Conservation (phyloP, 2,888 invertebrate genomes). For the Mythimna lalbum region DNA sequence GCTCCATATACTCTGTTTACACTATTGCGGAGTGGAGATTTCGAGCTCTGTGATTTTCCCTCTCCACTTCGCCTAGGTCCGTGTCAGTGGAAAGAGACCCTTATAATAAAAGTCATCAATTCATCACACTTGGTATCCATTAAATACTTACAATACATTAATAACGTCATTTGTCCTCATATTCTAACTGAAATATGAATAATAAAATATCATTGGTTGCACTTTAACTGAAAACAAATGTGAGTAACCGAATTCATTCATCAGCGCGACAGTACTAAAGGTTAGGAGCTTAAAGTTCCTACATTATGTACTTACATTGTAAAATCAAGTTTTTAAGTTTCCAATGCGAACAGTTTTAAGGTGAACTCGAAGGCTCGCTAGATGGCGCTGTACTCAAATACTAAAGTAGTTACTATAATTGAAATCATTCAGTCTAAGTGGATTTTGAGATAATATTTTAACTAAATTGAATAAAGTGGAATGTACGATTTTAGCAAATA, state of each 20-base stretch:
- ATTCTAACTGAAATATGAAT: constrained; percentile 45
- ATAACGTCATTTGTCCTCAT: constrained; percentile 47
- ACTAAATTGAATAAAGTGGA: too few relatives aligned
- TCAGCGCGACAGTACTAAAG: constrained; percentile 28
- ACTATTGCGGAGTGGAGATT: too few relatives aligned
- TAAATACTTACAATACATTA: constrained; percentile 41
- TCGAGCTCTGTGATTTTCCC: too few relatives aligned
- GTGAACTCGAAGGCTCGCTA: too few relatives aligned
- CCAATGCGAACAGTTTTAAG: not conserved
- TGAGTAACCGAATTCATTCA: constrained; percentile 56
- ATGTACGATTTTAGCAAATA: too few relatives aligned
- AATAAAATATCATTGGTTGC: constrained; percentile 49
- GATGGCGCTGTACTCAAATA: too few relatives aligned
- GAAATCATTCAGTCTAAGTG: too few relatives aligned
- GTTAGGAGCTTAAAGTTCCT: not conserved
- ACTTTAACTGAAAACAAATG: constrained; percentile 38
- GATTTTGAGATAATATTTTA: too few relatives aligned
- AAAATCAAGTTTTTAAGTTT: not conserved
- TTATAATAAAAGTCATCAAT: constrained; percentile 3
- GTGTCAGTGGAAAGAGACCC: too few relatives aligned
- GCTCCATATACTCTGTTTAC: too few relatives aligned
- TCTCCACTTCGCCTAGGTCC: too few relatives aligned
- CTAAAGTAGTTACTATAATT: too few relatives aligned
- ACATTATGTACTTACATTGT: not conserved
- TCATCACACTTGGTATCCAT: constrained; percentile 22